Percentiles rank a stretch among this genome's conserved stretches.
phyloP scores from a whole-genome alignment of 2,888 invertebrate genomes.

The Polydesmus complanatus region DNA sequence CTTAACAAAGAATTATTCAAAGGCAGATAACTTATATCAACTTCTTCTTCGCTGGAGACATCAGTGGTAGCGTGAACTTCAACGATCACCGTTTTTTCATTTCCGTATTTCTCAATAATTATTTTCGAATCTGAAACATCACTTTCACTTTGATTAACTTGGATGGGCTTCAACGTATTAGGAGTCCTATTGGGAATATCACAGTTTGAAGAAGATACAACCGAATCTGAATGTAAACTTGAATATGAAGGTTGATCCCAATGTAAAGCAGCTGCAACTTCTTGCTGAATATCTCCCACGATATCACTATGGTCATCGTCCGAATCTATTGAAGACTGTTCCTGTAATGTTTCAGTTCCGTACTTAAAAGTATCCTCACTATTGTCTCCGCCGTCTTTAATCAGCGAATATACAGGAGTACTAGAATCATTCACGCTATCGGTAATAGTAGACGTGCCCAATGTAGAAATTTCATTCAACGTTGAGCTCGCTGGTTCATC shows the following conservation, averaged over 20 bases:
- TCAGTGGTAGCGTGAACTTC: slow-evolving; percentile 23
- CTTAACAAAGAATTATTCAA: background rate
- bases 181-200: background rate
- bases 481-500: background rate
- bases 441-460: background rate
- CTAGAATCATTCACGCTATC: background rate
- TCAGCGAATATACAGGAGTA: background rate
- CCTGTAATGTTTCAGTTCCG: slow-evolving; percentile 3
- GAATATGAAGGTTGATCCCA: slow-evolving; percentile 4
- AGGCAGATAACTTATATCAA: background rate
- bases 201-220: background rate
- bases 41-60: slow-evolving; percentile 20
- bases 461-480: background rate
- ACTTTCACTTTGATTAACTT: background rate
- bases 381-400: background rate
- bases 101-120: slow-evolving; percentile 13
- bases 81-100: slow-evolving; percentile 22
- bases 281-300: slow-evolving; percentile 14
- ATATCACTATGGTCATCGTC: slow-evolving; percentile 13
- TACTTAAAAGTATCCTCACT: background rate
- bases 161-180: background rate
- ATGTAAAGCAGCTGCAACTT: slow-evolving; percentile 12
- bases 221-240: background rate
- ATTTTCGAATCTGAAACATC: background rate
- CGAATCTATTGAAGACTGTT: slow-evolving; percentile 11